Conservation (phyloP, 1,140 invertebrate genomes). For the Glomeris maerens region DNA sequence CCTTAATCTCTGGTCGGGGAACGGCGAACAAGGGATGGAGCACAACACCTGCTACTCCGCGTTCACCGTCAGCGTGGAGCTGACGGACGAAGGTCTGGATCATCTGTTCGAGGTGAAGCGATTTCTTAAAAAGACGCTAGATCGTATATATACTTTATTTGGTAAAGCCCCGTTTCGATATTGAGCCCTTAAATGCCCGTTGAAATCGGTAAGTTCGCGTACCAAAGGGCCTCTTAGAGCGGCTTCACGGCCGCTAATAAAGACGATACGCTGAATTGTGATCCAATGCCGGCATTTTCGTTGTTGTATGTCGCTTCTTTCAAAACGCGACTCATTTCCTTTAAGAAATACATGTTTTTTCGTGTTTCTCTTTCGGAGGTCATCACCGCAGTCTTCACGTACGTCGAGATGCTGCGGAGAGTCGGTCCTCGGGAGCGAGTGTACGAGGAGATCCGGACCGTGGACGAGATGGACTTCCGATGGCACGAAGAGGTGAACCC, state of each 20-base stretch:
- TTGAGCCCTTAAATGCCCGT: too few relatives aligned
- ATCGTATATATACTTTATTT: too few relatives aligned
- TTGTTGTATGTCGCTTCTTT: too few relatives aligned
- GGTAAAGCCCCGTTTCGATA: too few relatives aligned
- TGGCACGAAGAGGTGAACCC: constrained; percentile 10
- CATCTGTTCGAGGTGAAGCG: constrained; percentile 44
- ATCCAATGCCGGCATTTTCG: too few relatives aligned
- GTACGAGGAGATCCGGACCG: constrained; percentile 56
- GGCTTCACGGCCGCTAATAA: too few relatives aligned
- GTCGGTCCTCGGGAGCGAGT: constrained; percentile 48
- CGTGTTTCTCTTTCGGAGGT: constrained; percentile 36
- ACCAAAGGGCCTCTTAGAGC: too few relatives aligned
- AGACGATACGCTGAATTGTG: too few relatives aligned
- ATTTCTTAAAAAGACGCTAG: too few relatives aligned
- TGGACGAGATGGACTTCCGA: constrained; percentile 39
- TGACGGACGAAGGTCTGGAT: constrained; percentile 63
- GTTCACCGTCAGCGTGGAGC: constrained; percentile 54
- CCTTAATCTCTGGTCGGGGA: constrained; percentile 57
- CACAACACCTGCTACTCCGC: constrained; percentile 54
- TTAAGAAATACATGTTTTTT: constrained; percentile 17
- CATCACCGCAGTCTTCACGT: constrained; percentile 51
- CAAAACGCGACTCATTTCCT: too few relatives aligned
- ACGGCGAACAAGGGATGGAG: constrained; percentile 56
- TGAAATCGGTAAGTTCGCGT: too few relatives aligned
- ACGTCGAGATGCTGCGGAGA: constrained; percentile 50